Evolutionary conservation across 2,888 invertebrate genomes (phyloP).

Genomic region (Onthophagus sagittarius): DNA sequence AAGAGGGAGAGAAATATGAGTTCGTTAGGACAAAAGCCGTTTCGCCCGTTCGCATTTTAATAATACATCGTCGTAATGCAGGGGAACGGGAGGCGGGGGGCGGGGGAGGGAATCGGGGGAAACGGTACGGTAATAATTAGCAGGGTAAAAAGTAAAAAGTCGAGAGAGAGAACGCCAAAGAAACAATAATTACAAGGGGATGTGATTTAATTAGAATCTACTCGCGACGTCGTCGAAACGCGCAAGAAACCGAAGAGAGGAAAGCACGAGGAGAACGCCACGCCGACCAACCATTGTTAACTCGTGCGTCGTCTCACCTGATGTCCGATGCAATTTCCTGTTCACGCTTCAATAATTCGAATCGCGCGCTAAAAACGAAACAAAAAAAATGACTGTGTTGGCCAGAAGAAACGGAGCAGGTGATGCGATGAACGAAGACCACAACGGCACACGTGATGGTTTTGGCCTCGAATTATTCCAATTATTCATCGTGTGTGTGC

Average conservation of each 20-base stretch:
- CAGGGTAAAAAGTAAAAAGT: neutral
- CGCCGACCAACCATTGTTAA: neutral
- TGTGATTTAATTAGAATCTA: neutral
- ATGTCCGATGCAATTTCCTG: constrained; percentile 22
- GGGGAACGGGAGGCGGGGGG: too few species aligned
- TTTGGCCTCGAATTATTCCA: neutral
- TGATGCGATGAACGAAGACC: neutral
- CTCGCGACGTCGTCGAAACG: neutral
- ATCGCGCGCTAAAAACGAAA: neutral
- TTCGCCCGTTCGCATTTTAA: neutral
- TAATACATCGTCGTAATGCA: neutral
- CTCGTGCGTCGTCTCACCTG: neutral
- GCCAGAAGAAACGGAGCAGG: neutral
- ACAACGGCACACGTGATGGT: neutral
- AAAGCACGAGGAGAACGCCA: too few species aligned
- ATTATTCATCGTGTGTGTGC: neutral
- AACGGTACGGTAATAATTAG: neutral
- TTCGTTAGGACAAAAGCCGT: neutral
- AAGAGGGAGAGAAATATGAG: neutral
- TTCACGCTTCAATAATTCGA: constrained; percentile 21
- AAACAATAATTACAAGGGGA: neutral
- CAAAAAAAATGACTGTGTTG: neutral
- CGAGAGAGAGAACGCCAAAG: neutral
- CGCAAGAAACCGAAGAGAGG: neutral
- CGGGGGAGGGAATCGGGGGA: too few species aligned